Base-by-base conservation (phyloP, 2,888 invertebrate species). In the Ypsolopha sequella region DNA sequence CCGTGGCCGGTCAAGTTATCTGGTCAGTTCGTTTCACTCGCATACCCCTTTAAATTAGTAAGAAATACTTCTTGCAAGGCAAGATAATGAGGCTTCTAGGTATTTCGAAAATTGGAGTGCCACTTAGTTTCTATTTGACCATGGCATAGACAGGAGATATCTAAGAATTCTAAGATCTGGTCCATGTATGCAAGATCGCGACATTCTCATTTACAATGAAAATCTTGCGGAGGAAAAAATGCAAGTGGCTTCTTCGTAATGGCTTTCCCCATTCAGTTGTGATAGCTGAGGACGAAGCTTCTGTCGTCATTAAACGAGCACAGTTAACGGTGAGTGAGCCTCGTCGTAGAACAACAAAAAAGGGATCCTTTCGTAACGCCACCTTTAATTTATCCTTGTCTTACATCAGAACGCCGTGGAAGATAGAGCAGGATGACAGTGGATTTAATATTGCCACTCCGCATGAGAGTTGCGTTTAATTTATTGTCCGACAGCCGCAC, bases 401-500 rank as follows among this genome's bases (percentile, higher is more conserved):
- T 64, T 61, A 54, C 76, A 52, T 58, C 61, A 66, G 66, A 70
- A 60, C 54, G 58, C 55, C 47, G 57, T 52, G 58, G 60, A 65
- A 61, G 77, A 70, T 66, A 56, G 75, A 84, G 74, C 63, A 66
- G 73, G 80, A 80, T 69, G 69, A 68, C 63, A 57, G 65, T 65
- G 59, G 59, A 72, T 76, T 78, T 77, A 70, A 74, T 74, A 72
- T 71, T 74, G 65, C 68, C 63, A 66, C 75, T 66, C 70, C 69
- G 76, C 79, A 79, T 76, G 76, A 70, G 76, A 79, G 76, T 76
- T 69, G 71, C 69, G 76, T 78, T 79, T 84, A 85, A 85, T 85
- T 85, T 84, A 85, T 84, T 64, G 79, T 72, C 74, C 75, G 79
- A 84, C 84, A 84, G 81, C 80, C 81, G 80, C 67, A 64, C 66